Percentiles rank a stretch among this genome's conserved stretches.
Conservation (phyloP, 2,113 vertebrate species). For the Chlorodrepanis virens region DNA sequence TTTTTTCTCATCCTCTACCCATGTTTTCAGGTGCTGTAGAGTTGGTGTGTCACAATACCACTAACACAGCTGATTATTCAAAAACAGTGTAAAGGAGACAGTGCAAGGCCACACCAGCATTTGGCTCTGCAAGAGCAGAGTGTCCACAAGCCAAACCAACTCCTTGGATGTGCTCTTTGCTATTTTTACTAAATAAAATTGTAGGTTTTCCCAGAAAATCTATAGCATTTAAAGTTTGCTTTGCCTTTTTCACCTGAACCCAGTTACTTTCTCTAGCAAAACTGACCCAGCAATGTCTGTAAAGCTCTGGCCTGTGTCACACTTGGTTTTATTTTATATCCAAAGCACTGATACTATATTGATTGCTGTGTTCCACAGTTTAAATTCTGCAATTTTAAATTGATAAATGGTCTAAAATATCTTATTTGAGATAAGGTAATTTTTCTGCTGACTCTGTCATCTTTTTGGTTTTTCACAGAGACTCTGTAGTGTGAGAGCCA, state of each 20-base stretch:
- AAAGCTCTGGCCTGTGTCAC: neutral
- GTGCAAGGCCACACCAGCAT: neutral
- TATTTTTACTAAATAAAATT: neutral
- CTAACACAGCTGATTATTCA: neutral
- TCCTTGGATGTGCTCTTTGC: neutral
- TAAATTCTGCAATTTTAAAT: neutral
- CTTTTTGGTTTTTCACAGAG: neutral
- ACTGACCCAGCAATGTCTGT: too few relatives aligned
- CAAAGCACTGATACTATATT: neutral
- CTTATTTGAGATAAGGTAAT: neutral
- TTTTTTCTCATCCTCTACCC: fast-evolving
- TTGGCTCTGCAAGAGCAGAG: neutral
- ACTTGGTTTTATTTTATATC: neutral
- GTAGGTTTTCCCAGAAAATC: neutral
- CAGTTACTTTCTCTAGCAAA: fast-evolving
- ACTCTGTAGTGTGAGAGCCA: neutral
- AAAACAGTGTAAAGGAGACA: fast-evolving
- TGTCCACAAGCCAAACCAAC: neutral
- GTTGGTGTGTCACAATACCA: neutral
- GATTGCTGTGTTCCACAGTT: neutral
- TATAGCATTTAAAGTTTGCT: neutral
- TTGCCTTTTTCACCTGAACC: neutral
- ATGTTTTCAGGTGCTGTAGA: neutral
- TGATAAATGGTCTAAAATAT: neutral
- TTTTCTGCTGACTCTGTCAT: neutral